phyloP scores from a whole-genome alignment of 2,797 vertebrate genomes.

The Ptychobarbus kaznakovi region DNA sequence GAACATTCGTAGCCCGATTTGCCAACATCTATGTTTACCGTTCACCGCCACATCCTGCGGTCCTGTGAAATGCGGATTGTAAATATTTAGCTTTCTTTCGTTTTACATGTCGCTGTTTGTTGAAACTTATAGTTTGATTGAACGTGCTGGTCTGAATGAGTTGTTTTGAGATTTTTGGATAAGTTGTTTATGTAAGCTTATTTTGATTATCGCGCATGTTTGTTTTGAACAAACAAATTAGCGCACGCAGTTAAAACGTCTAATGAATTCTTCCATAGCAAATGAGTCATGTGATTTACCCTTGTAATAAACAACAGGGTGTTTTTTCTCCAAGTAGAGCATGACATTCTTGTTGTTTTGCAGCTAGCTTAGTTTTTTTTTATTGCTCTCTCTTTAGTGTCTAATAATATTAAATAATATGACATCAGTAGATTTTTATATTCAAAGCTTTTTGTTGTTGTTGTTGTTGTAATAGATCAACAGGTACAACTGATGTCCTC shows the following conservation, averaged over 20 bases:
- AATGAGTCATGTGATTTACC: constrained; percentile 27
- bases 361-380: not conserved
- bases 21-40: not conserved
- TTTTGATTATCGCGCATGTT: not conserved
- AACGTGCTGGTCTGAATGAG: not conserved
- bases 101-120: not conserved
- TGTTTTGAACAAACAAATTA: constrained; percentile 26
- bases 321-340: constrained; percentile 5
- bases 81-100: constrained; percentile 19
- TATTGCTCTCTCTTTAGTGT: not conserved
- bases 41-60: not conserved
- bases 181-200: not conserved
- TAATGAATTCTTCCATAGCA: not conserved
- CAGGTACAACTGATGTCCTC: not conserved
- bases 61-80: not conserved
- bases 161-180: constrained; percentile 3
- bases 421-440: not conserved
- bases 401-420: not conserved
- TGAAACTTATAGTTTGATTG: not conserved
- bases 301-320: constrained; percentile 7
- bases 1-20: not conserved
- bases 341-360: not conserved
- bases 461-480: not conserved
- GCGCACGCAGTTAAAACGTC: not conserved
- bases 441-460: too few relatives aligned